Evolutionary conservation across 2,797 vertebrate genomes (phyloP), one percentile per base, ranked within the genome.

Genomic region (Mormyrops attenuatus): DNA sequence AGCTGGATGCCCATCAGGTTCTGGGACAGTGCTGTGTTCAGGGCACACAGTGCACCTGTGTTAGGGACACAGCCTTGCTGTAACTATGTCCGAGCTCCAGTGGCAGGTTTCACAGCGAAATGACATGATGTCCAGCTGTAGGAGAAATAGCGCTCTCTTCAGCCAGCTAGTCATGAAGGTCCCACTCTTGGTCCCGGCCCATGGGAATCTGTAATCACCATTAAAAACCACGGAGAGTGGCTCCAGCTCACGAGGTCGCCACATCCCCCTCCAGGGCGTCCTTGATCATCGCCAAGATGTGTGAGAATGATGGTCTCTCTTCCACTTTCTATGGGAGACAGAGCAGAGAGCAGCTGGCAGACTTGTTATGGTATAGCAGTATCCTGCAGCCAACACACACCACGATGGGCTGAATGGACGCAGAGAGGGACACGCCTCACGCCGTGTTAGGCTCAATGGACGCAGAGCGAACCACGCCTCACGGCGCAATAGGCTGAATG

Each of bases 241-340:
- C 38, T 11, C 22, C 53, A 17, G n/a, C 13, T 86, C 89, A 91
- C 0, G 90, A 87, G 11, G 85, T n/a, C 6, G 20, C 63, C 5
- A n/a, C 38, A 1, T 98, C 97, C 0, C 92, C 92, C 88, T 99
- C 98, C 3, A 97, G 94, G 50, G 96, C 93, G 0, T 96, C 94
- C 2, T 96, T 93, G 90, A 99, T 98, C 52, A 92, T 93, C 3
- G 47, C 69, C 88, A 96, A 94, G 90, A 98, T 88, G 34, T 97
- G 93, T 69, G 94, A 94, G 91, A 99, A 99, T 0, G 95, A 93
- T 0, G 97, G 97, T 0, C 98, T 96, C 49, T 95, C 96, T 30
- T 98, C 97, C 0, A 97, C 95, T 92, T 95, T 98, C 98, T 99
- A 47, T 53, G 92, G 92, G 86, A 60, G 87, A 89, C 9, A 88